phyloP scores from a whole-genome alignment of 2,113 vertebrate species.

The Nasalis larvatus region DNA sequence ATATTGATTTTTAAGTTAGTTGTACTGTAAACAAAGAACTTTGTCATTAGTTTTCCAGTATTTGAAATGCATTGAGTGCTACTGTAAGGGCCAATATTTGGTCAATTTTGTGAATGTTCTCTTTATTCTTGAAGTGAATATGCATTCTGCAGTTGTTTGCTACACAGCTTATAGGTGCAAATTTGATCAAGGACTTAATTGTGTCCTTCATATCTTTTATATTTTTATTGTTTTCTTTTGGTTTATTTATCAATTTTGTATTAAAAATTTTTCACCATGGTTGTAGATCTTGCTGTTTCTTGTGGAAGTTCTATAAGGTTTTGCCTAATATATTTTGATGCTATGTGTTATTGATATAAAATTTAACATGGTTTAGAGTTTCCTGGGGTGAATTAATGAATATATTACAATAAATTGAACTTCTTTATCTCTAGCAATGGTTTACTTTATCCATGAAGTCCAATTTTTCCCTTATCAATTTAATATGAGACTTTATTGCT shows the following conservation, averaged over 20 bases:
- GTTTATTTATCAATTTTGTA: background rate
- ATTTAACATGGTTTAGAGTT: background rate
- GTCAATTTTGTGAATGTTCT: background rate
- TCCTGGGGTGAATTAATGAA: background rate
- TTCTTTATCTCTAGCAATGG: background rate
- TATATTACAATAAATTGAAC: background rate
- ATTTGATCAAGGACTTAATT: background rate
- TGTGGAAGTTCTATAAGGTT: background rate
- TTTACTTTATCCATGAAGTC: background rate
- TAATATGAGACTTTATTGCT: background rate
- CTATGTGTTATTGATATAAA: background rate
- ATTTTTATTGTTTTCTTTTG: background rate
- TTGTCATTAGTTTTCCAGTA: background rate
- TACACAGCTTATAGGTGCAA: background rate
- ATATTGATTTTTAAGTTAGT: slow-evolving; percentile 19
- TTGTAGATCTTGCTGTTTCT: background rate
- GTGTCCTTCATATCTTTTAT: background rate
- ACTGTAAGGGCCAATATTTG: background rate
- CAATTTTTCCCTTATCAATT: background rate
- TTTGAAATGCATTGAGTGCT: background rate
- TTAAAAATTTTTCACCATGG: background rate
- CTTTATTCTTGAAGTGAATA: background rate
- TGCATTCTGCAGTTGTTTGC: background rate
- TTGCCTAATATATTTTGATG: background rate
- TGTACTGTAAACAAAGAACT: background rate